Conservation (phyloP, 2,797 vertebrate genomes). For the Acropternis orthonyx region DNA sequence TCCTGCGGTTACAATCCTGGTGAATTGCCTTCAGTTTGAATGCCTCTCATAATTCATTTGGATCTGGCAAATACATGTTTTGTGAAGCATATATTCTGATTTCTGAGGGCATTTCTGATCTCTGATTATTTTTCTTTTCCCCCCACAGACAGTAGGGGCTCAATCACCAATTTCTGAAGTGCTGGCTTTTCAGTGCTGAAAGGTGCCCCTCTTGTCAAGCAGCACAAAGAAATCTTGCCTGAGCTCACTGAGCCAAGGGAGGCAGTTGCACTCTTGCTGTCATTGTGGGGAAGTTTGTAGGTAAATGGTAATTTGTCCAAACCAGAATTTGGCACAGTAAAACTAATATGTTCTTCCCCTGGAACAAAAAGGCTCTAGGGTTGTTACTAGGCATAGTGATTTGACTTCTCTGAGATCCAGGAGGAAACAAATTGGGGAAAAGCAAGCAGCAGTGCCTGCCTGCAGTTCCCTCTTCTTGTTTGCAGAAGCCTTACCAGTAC, state of each 20-base stretch:
- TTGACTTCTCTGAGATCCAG: not conserved
- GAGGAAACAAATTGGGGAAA: not conserved
- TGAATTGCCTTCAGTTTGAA: not conserved
- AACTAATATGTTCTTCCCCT: not conserved
- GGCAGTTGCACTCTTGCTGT: not conserved
- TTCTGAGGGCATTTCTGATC: not conserved
- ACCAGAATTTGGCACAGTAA: not conserved
- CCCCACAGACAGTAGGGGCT: not conserved
- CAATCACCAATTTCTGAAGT: not conserved
- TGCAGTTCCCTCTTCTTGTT: not conserved
- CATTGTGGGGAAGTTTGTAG: not conserved
- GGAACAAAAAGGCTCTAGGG: not conserved
- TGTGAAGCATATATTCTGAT: not conserved
- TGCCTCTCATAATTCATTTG: not conserved
- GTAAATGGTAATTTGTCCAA: constrained; percentile 40
- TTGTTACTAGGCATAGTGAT: not conserved
- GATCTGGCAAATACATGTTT: not conserved
- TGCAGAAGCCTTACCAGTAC: not conserved
- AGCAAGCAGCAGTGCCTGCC: not conserved
- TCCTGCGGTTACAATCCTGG: not conserved
- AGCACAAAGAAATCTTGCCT: not conserved
- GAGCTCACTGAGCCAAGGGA: not conserved
- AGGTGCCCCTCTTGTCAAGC: not conserved
- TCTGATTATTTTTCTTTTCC: not conserved
- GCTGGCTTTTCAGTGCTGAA: not conserved